Base-by-base conservation (phyloP, 2,797 vertebrate species). In the Siniperca undulata region DNA sequence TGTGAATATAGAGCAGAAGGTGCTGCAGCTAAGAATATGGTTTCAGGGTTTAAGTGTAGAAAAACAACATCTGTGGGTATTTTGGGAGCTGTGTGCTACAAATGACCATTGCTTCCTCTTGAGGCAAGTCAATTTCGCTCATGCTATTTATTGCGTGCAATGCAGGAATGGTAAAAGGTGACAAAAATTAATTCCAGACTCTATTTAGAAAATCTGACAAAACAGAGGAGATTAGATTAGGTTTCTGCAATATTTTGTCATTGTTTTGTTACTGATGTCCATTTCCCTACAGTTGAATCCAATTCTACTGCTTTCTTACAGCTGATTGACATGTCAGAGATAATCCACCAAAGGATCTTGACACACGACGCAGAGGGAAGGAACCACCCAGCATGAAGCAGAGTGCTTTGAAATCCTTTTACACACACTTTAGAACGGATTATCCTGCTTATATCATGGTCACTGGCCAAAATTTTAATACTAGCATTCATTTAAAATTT, bases 321-420 rank as follows among this genome's bases (percentile, higher is more conserved):
- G 68, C 64, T 78, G 78, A 89, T 70, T 88, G 73, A 88, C 71
- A 71, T 70, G 22, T 27, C 13, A 42, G 56, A 67, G 42, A 71
- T 84, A 86, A 91, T 88, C 80, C 84, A 82, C 22, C 30, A 48
- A 59, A 79, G 64, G 50, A 52, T 83, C 81, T 86, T 53, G 74
- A 58, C 22, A 27, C 68, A 61, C 13, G 0, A 24, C 3, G 1
- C 14, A 60, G 66, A 77, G 69, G 40, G 44, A 65, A 42, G 27
- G 53, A 89, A 52, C n/a, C 78, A 34, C 66, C 75, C 53, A 82
- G 14, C 2, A 17, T 11, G 58, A 81, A 55, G 74, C 72, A 13
- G 53, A 70, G 70, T 71, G 70, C 70, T 81, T 75, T 72, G 40
- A 89, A 89, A 86, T 77, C 76, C 24, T 56, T 78, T 84, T 42